Percentiles rank a stretch among this genome's conserved stretches.
These are phyloP conservation scores for Australoheros scitulus DNA, from an alignment of 2,113 vertebrate genomes.

Conservation along the genomic window DNA sequence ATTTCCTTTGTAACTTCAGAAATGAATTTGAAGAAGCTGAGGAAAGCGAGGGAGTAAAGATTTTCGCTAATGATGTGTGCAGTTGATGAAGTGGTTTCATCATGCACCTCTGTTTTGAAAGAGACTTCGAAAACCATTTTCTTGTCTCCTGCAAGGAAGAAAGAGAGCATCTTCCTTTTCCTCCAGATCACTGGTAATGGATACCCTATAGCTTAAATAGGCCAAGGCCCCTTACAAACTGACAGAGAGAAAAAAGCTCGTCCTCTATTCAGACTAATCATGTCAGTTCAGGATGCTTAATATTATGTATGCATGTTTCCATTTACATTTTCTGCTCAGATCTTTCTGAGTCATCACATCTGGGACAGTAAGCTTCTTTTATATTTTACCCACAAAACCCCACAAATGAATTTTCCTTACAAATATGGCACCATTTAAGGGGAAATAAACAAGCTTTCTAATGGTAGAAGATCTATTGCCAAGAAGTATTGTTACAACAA, in stretches of 20 bases:
- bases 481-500: too few species aligned
- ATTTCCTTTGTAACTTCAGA: not conserved
- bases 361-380: not conserved
- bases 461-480: too few species aligned
- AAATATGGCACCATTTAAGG: too few species aligned
- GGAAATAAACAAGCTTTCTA: too few species aligned
- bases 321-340: constrained; percentile 1
- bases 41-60: not conserved
- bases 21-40: not conserved
- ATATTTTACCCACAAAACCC: not conserved
- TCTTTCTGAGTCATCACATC: not conserved
- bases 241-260: not conserved
- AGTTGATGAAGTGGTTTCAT: not conserved
- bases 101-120: not conserved
- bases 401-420: too few species aligned
- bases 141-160: not conserved
- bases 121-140: too few species aligned
- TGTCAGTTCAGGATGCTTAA: not conserved
- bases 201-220: not conserved
- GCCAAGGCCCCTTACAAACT: not conserved
- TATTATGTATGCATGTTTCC: not conserved
- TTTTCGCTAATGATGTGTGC: not conserved
- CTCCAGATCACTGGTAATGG: not conserved
- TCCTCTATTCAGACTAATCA: not conserved
- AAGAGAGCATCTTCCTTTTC: not conserved